Percentiles rank a stretch among this genome's conserved stretches.
These are phyloP conservation scores for Geophilus truncorum DNA, from an alignment of 2,888 invertebrate species.

Conservation along the genomic window DNA sequence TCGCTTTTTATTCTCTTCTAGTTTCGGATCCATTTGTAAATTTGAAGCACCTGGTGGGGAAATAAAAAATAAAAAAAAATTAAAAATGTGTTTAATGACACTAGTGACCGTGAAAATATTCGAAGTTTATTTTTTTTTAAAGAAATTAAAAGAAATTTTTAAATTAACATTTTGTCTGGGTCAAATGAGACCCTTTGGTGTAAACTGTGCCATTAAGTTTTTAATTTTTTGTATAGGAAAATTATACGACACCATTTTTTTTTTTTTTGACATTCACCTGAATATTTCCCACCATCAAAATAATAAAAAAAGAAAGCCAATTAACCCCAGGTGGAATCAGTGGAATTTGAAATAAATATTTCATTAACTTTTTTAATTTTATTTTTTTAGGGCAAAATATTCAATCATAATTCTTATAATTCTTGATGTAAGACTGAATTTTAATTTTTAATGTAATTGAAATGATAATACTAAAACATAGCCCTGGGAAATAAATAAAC, in stretches of 20 bases:
- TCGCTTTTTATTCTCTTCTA: conserved; percentile 6
- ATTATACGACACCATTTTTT: neutral
- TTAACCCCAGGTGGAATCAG: neutral
- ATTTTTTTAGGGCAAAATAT: neutral
- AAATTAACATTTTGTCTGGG: neutral
- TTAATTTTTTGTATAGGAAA: neutral
- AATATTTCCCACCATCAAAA: neutral
- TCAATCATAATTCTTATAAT: neutral
- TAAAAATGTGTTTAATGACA: no score
- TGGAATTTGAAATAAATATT: no score
- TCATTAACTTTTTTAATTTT: no score
- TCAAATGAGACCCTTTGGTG: neutral
- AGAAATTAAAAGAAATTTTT: neutral
- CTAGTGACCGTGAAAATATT: no score
- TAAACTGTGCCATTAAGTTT: neutral
- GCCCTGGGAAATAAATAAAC: neutral
- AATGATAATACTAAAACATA: neutral
- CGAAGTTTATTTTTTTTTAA: no score
- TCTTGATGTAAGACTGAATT: neutral
- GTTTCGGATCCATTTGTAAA: neutral
- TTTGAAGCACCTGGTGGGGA: neutral
- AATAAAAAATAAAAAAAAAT: neutral
- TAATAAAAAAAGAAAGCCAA: neutral
- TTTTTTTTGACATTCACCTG: neutral
- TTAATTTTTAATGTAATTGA: neutral